Percentiles rank a stretch among this genome's conserved stretches.
phyloP scores from a whole-genome alignment of 2,888 invertebrate species.

The Globia sparganii region DNA sequence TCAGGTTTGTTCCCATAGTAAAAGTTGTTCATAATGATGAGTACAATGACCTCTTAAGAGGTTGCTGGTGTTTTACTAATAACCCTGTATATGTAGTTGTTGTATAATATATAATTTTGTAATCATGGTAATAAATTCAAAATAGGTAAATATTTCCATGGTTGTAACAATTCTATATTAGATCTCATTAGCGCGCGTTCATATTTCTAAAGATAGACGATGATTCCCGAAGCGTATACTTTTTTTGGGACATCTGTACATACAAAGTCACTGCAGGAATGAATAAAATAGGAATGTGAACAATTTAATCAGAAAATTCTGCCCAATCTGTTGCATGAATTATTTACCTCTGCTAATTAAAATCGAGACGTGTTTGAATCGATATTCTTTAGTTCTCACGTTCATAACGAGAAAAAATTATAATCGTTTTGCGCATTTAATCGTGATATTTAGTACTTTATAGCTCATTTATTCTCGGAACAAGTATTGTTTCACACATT shows the following conservation, averaged over 20 bases:
- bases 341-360: not conserved
- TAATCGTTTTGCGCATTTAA: slow-evolving; percentile 18
- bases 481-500: slow-evolving; percentile 17
- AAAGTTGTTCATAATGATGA: too few species aligned
- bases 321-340: slow-evolving; percentile 2
- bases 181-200: not conserved
- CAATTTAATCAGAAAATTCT: not conserved
- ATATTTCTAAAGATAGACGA: not conserved
- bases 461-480: slow-evolving; percentile 11
- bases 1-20: too few species aligned
- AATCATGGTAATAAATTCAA: not conserved
- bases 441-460: slow-evolving; percentile 17
- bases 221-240: not conserved
- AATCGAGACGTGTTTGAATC: not conserved
- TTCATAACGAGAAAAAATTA: not conserved
- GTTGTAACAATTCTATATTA: not conserved
- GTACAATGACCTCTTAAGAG: too few species aligned
- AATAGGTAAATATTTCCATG: not conserved
- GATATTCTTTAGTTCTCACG: slow-evolving; percentile 15
- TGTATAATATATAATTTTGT: not conserved
- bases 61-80: too few species aligned
- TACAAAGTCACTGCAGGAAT: not conserved
- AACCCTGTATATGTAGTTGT: too few species aligned
- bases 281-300: not conserved
- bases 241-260: not conserved